phyloP scores from a whole-genome alignment of 30 jellyfish, hydroid and myxozoan species.

The Cassiopea andromeda region DNA sequence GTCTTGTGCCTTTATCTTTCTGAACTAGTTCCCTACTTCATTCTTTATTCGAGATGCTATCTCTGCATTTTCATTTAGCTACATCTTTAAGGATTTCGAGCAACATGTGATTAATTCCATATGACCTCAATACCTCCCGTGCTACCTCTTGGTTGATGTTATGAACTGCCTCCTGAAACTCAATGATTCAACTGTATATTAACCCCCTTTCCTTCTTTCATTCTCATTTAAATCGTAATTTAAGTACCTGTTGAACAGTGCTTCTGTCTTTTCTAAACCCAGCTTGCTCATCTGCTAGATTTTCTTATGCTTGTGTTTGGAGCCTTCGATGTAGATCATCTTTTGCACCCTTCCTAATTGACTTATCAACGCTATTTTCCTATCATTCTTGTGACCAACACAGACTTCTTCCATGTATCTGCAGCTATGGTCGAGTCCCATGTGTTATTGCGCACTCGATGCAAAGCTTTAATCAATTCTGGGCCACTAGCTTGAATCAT shows the following conservation, averaged over 20 bases:
- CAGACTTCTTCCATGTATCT: neutral
- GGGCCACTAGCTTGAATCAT: no score
- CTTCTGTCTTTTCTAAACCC: neutral
- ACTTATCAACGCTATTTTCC: neutral
- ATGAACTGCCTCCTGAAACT: neutral
- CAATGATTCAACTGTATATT: neutral
- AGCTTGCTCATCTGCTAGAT: neutral
- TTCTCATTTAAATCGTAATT: neutral
- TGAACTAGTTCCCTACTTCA: neutral
- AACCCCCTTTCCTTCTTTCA: neutral
- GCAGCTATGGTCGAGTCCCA: neutral
- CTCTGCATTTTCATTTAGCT: neutral
- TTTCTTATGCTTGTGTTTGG: neutral
- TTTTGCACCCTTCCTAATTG: neutral
- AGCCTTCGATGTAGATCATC: neutral
- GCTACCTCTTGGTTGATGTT: neutral
- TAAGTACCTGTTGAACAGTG: neutral
- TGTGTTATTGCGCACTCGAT: neutral
- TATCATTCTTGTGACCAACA: neutral
- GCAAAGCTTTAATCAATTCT: neutral
- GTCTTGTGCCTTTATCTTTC: neutral
- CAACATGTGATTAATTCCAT: neutral
- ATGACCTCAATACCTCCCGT: neutral
- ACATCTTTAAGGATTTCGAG: neutral
- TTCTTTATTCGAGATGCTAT: neutral